Base-by-base conservation (phyloP, 2,888 invertebrate genomes). In the Cetonia aurata region DNA sequence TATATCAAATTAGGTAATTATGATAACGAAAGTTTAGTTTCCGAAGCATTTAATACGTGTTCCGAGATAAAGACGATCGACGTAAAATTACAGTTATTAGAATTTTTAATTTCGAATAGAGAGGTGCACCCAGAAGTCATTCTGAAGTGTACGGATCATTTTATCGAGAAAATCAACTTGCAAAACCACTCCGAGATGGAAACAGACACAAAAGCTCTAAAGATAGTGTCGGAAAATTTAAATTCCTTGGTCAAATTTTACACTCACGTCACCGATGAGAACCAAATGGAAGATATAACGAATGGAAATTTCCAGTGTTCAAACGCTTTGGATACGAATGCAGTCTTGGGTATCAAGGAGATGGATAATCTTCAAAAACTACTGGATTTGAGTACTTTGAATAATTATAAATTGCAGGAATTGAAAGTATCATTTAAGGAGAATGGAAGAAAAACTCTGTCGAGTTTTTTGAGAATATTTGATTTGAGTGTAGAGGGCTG, bases 31-130 rank as follows among this genome's bases (percentile, higher is more conserved):
- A 87, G 86, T 75, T 83, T 88, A 73, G 82, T 86, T 46, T 83
- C 83, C 3, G 89, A 90, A 80, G 85, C 90, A 15, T 79, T 87
- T 0, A 86, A 86, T 72, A 88, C 88, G 62, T 90, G 89, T 65
- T 80, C 85, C 9, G 91, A 91, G 79, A 83, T 95, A 65, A 90
- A 90, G 83, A 94, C 94, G 0, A 83, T 88, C 53, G 93, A 93
- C 79, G 87, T 93, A 50, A 89, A 90, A 71, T 87, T 89, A 72
- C 92, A 93, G 80, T 90, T 89, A 66, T 80, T 94, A 57, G 93
- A 94, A 81, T 88, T 92, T 86, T 82, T 95, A 72, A 85, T 90
- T 60, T 87, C 86, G 70, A 91, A 89, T 79, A 91, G 90, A 80
- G 88, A 90, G 73, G 85, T 91, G 44, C 86, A 89, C 10, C 89